Evolutionary conservation across 2,113 vertebrate species (phyloP).

Genomic region (Odocoileus hemionus): DNA sequence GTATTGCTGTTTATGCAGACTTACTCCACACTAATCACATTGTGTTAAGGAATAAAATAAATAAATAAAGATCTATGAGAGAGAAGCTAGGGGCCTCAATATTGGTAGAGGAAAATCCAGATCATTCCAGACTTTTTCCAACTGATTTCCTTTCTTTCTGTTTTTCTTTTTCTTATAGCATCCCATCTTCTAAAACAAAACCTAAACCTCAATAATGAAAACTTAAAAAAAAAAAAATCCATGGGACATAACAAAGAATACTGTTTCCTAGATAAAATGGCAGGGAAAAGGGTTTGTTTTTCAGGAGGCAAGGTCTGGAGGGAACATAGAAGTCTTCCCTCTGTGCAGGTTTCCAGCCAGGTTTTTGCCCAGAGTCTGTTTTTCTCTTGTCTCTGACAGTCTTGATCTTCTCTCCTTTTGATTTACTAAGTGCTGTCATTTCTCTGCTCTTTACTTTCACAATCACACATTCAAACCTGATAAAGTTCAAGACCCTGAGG

Average conservation of each 20-base stretch:
- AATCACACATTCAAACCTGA: constrained; percentile 78
- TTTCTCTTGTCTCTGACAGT: constrained; percentile 33
- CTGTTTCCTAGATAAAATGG: background rate
- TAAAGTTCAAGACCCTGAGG: constrained; percentile 81
- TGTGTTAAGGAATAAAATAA: background rate
- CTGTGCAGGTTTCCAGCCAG: background rate
- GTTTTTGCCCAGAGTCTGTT: constrained; percentile 23
- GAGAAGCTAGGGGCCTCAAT: background rate
- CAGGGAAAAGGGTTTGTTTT: constrained; percentile 22
- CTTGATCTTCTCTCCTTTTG: constrained; percentile 64
- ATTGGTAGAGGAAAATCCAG: background rate
- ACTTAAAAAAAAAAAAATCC: background rate
- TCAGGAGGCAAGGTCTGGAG: background rate
- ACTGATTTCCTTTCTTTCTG: background rate
- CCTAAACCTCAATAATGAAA: background rate
- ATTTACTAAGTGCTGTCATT: constrained; percentile 65
- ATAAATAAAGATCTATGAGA: background rate
- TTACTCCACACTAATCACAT: background rate
- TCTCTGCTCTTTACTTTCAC: constrained; percentile 78
- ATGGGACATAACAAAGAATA: background rate
- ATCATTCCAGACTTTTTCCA: background rate
- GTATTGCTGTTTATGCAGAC: background rate
- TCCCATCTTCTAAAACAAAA: background rate
- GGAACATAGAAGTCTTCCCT: background rate
- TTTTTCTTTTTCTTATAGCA: background rate